A percentile compares a stretch with the other conserved stretches of the same genome.
phyloP scores from a whole-genome alignment of 1,140 invertebrate species.

The Ips nitidus region DNA sequence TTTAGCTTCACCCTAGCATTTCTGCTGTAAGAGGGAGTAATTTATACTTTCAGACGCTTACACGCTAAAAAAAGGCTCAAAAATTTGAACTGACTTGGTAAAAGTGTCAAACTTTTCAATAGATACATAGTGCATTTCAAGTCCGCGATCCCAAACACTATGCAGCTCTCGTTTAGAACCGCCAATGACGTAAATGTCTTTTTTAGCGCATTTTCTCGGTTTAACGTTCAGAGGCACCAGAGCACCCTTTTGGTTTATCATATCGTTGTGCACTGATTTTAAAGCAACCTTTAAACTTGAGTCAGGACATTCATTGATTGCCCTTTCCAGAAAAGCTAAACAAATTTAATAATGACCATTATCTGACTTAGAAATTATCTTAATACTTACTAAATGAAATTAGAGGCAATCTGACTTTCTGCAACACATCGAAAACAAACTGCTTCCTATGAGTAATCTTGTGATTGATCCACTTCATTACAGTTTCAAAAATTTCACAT shows the following conservation, averaged over 20 bases:
- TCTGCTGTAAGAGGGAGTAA: too few relatives aligned
- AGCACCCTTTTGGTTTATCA: conserved; percentile 74
- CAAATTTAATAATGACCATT: conserved; percentile 8
- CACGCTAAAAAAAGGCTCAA: not conserved
- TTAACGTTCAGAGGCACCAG: conserved; percentile 74
- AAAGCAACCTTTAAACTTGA: conserved; percentile 78
- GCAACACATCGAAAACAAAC: conserved; percentile 85
- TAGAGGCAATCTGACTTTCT: conserved; percentile 80
- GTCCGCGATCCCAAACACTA: conserved; percentile 58
- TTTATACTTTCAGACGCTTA: not conserved
- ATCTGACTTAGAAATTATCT: not conserved
- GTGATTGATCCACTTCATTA: conserved; percentile 87
- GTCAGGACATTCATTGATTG: conserved; percentile 79
- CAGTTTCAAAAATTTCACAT: conserved; percentile 89
- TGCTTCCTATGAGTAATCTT: conserved; percentile 76
- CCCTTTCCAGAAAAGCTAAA: conserved; percentile 72
- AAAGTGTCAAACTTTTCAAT: conserved; percentile 81
- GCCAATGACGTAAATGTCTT: conserved; percentile 87
- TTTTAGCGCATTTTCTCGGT: conserved; percentile 80
- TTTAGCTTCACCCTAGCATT: too few relatives aligned
- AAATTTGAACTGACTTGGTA: conserved; percentile 57
- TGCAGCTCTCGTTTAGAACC: conserved; percentile 83
- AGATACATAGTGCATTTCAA: conserved; percentile 75
- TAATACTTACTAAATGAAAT: conserved; percentile 66
- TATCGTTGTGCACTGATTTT: conserved; percentile 78